These are phyloP conservation scores for Sebastes schlegelii DNA, from an alignment of 2,113 vertebrate genomes.

Conservation along the genomic window DNA sequence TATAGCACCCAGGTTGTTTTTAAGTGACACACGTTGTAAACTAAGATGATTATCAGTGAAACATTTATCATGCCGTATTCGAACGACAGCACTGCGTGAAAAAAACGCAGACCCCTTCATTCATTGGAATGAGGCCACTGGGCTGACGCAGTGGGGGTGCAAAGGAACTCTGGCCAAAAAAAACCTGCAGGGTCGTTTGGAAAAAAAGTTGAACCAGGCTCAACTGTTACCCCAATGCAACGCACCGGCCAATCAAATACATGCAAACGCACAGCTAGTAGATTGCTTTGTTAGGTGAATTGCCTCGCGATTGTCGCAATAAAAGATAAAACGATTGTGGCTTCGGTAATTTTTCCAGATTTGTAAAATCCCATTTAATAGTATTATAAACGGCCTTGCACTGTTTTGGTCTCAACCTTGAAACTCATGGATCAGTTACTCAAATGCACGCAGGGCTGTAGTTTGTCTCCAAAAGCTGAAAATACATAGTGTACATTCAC, in stretches of 20 bases:
- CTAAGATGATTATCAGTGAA: background rate
- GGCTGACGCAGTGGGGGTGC: background rate
- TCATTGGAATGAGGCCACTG: background rate
- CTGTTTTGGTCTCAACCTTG: background rate
- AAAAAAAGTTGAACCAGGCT: background rate
- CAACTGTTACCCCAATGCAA: background rate
- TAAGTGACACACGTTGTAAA: background rate
- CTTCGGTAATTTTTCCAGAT: background rate
- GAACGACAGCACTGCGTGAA: background rate
- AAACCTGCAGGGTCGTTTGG: background rate
- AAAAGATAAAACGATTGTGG: background rate
- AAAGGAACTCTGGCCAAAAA: background rate
- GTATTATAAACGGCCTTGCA: background rate
- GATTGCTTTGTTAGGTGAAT: background rate
- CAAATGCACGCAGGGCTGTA: background rate
- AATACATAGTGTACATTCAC: slow-evolving; percentile 38
- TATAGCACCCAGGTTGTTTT: background rate
- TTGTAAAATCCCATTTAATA: slow-evolving; percentile 4
- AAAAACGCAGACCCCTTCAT: background rate
- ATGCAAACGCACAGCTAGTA: background rate
- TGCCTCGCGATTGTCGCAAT: background rate
- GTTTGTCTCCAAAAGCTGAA: slow-evolving; percentile 26
- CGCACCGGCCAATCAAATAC: background rate
- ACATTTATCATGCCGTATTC: background rate
- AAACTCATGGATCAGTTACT: background rate